Conservation (phyloP, 1,140 invertebrate genomes). For the Dreissena rostriformis region DNA sequence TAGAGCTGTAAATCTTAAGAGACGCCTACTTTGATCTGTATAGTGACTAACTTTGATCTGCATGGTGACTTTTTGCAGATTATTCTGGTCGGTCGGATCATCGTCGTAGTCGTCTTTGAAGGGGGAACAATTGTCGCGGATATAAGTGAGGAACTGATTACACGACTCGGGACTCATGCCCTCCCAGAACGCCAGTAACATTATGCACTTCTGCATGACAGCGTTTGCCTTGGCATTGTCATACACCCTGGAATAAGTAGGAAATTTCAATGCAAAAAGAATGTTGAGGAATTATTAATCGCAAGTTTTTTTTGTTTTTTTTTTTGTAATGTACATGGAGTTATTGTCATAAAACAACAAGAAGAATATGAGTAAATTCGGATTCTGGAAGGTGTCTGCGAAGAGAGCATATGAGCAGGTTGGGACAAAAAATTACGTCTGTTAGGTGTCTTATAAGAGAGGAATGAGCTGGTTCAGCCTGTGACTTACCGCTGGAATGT, state of each 20-base stretch:
- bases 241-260: conserved; percentile 72
- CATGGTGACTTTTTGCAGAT: conserved; percentile 79
- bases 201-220: conserved; percentile 79
- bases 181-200: conserved; percentile 76
- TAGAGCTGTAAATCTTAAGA: background rate
- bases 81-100: conserved; percentile 73
- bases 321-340: too few species aligned
- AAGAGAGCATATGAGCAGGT: too few species aligned
- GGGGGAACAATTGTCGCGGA: conserved; percentile 69
- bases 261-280: too few species aligned
- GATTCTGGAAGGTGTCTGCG: too few species aligned
- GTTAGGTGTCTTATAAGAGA: too few species aligned
- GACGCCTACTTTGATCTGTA: conserved; percentile 77
- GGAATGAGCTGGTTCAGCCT: too few species aligned
- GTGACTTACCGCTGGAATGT: conserved; percentile 77
- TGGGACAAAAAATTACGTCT: too few species aligned
- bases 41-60: too few species aligned
- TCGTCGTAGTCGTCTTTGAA: conserved; percentile 76
- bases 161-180: conserved; percentile 65
- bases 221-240: conserved; percentile 80
- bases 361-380: too few species aligned
- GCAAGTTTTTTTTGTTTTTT: too few species aligned
- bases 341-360: too few species aligned
- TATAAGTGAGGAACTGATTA: conserved; percentile 66
- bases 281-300: too few species aligned